phyloP scores from a whole-genome alignment of 2,888 invertebrate genomes.

The Chromoteleia sp. region DNA sequence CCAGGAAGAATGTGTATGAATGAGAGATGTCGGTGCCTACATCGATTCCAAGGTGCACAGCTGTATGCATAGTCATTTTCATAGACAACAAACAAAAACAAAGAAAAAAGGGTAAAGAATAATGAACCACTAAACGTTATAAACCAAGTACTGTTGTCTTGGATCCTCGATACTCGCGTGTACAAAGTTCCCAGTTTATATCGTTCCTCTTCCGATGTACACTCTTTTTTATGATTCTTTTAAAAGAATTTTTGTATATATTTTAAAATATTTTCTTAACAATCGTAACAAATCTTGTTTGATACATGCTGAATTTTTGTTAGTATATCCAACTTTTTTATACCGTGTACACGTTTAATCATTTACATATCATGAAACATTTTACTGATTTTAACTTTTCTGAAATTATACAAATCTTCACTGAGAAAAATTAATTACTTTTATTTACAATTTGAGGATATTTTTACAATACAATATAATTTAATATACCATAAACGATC shows the following conservation, averaged over 20 bases:
- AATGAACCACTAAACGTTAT: conserved; percentile 78
- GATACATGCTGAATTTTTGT: background rate
- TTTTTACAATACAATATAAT: no score
- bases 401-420: background rate
- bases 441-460: no score
- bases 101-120: conserved; percentile 72
- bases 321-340: background rate
- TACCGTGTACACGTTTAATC: background rate
- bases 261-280: background rate
- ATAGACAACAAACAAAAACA: conserved; percentile 68
- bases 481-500: no score
- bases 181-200: conserved; percentile 78
- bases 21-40: conserved; percentile 79
- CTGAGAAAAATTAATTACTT: background rate
- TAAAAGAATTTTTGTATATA: background rate
- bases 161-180: conserved; percentile 79
- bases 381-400: background rate
- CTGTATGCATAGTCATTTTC: conserved; percentile 71
- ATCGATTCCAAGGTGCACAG: conserved; percentile 76
- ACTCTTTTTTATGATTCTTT: background rate
- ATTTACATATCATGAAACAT: background rate
- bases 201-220: conserved; percentile 63
- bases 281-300: no score
- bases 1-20: conserved; percentile 75
- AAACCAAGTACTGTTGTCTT: conserved; percentile 80